Base-by-base conservation (phyloP, 2,113 vertebrate species). In the Bujurquina vittata region DNA sequence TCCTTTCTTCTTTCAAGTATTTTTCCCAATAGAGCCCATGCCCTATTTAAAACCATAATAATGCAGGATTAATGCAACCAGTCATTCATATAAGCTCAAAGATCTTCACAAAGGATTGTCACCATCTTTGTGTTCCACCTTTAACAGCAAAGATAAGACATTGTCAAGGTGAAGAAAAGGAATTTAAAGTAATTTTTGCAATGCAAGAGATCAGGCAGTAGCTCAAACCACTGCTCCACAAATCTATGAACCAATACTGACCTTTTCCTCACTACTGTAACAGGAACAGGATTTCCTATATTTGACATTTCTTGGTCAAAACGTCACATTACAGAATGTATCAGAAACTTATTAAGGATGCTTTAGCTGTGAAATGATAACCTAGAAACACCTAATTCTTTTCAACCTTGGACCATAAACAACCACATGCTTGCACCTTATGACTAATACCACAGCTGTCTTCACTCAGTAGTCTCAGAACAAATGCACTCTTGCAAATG, bases 31-130 rank as follows among this genome's bases (percentile, higher is more conserved):
- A 85, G 84, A 86, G 80, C 75, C 63, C 40, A 59, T 91, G 89
- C 60, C 89, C 89, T 88, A 91, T 91, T 89, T 92, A 80, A 91
- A 90, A 79, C 81, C 43, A 80, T 67, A 85, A 84, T 75, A 91
- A 91, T 84, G 77, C 59, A 81, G 84, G 78, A 65, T 72, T 83
- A 90, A 90, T 88, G 86, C 75, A 86, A 79, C 59, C 65, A 84
- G 62, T 81, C 74, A 85, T 89, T 86, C 73, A 69, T 43, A 57
- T 12, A 49, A 55, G 33, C 59, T 86, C 43, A 84, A 62, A 60
- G 29, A 65, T 52, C 56, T 52, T 37, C 55, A 80, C 80, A 82
- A 85, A 84, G 56, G 77, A 73, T 63, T 11, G 29, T 46, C 76
- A 81, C 35, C 72, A 55, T 81, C 77, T 84, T 86, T 84, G 59